A percentile compares a stretch with the other conserved stretches of the same genome.
phyloP scores from a whole-genome alignment of 2,113 vertebrate genomes.

The Eurypyga helias region DNA sequence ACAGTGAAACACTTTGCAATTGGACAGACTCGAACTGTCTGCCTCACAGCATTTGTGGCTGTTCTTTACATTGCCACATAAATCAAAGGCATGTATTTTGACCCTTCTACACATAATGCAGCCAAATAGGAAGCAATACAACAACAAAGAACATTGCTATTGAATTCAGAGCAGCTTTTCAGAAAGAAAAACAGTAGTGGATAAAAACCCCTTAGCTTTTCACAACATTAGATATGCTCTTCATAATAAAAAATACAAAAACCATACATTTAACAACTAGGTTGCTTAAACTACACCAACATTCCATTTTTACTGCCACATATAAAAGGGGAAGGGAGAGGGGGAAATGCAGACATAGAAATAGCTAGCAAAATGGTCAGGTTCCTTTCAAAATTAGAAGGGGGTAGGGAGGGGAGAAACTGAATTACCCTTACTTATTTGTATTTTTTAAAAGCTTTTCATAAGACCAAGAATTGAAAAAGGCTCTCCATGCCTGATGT shows the following conservation, averaged over 20 bases:
- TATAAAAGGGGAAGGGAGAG: not conserved
- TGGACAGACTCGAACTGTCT: conserved; percentile 53
- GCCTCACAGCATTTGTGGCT: conserved; percentile 35
- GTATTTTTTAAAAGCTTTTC: not conserved
- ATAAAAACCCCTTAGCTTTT: not conserved
- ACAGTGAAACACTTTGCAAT: conserved; percentile 45
- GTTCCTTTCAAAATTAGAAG: not conserved
- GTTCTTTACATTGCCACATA: conserved; percentile 46
- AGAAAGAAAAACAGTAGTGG: not conserved
- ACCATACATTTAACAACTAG: not conserved
- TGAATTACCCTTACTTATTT: not conserved
- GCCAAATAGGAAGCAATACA: not conserved
- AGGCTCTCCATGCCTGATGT: not conserved
- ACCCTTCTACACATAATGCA: not conserved
- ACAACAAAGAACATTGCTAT: not conserved
- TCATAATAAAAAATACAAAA: not conserved
- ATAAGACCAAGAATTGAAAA: not conserved
- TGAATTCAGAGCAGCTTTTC: not conserved
- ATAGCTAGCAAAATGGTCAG: not conserved
- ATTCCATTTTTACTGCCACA: not conserved
- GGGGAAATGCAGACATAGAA: not conserved
- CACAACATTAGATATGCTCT: not conserved
- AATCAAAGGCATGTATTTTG: conserved; percentile 60
- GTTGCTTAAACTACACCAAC: not conserved
- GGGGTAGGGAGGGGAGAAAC: not conserved